A percentile compares a stretch with the other conserved stretches of the same genome.
phyloP scores from a whole-genome alignment of 1,140 invertebrate genomes.

The Papilio xuthus region DNA sequence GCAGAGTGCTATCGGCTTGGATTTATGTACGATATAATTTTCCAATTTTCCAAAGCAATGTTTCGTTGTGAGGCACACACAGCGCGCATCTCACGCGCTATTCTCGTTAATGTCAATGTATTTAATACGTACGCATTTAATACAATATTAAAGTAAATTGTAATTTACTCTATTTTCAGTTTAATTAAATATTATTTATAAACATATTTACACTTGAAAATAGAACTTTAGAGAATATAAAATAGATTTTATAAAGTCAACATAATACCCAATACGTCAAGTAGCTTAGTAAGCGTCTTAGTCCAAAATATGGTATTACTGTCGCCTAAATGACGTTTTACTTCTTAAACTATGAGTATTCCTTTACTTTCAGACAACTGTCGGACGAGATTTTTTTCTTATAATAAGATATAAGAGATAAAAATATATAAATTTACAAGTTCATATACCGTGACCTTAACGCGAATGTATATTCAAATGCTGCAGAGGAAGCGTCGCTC shows the following conservation, averaged over 20 bases:
- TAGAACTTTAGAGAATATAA: no score
- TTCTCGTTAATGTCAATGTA: slow-evolving; percentile 39
- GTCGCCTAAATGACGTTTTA: no score
- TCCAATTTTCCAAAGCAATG: slow-evolving; percentile 67
- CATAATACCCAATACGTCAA: no score
- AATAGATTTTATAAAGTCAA: no score
- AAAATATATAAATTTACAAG: background rate
- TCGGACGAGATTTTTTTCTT: background rate
- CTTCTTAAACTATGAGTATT: no score
- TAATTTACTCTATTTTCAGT: no score
- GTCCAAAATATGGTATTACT: no score
- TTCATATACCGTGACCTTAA: slow-evolving; percentile 46
- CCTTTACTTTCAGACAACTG: no score
- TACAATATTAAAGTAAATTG: background rate
- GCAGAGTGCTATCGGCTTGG: slow-evolving; percentile 44
- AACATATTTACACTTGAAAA: no score
- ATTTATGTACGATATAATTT: slow-evolving; percentile 68
- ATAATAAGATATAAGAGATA: no score
- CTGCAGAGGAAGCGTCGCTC: slow-evolving; percentile 74
- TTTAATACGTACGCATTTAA: slow-evolving; percentile 30
- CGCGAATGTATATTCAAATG: slow-evolving; percentile 54
- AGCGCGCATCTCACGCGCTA: slow-evolving; percentile 39
- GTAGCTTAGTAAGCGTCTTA: no score
- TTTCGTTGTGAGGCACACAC: slow-evolving; percentile 55
- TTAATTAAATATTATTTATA: no score